These are phyloP conservation scores for Microplitis manilae DNA, from an alignment of 2,888 invertebrate species.

Conservation along the genomic window DNA sequence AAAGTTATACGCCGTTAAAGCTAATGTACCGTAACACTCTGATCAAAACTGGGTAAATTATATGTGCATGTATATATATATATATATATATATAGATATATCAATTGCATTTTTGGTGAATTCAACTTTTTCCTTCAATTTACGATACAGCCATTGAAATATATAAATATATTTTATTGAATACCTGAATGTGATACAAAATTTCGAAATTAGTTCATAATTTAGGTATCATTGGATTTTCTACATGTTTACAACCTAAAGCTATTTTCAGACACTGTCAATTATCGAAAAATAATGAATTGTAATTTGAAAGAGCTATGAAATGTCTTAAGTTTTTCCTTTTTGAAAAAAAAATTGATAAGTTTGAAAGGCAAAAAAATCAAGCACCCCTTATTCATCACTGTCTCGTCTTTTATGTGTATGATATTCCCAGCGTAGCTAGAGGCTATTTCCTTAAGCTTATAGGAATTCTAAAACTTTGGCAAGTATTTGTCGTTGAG, in stretches of 20 bases:
- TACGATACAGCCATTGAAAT: neutral
- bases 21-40: conserved; percentile 66
- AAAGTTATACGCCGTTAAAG: conserved; percentile 65
- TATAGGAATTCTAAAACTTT: neutral
- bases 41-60: conserved; percentile 56
- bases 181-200: neutral
- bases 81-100: neutral
- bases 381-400: too few species aligned
- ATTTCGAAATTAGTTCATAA: too few species aligned
- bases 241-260: too few species aligned
- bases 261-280: too few species aligned
- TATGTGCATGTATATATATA: neutral
- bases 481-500: conserved; percentile 49
- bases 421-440: neutral
- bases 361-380: too few species aligned
- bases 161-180: neutral
- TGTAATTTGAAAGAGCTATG: too few species aligned
- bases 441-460: neutral
- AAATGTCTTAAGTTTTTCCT: too few species aligned
- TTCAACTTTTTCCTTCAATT: neutral
- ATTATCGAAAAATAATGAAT: too few species aligned
- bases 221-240: too few species aligned
- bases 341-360: too few species aligned
- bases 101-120: conserved; percentile 12
- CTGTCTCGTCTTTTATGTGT: too few species aligned